Base-by-base conservation (phyloP, 1,140 invertebrate species). In the Hyles vespertilio region DNA sequence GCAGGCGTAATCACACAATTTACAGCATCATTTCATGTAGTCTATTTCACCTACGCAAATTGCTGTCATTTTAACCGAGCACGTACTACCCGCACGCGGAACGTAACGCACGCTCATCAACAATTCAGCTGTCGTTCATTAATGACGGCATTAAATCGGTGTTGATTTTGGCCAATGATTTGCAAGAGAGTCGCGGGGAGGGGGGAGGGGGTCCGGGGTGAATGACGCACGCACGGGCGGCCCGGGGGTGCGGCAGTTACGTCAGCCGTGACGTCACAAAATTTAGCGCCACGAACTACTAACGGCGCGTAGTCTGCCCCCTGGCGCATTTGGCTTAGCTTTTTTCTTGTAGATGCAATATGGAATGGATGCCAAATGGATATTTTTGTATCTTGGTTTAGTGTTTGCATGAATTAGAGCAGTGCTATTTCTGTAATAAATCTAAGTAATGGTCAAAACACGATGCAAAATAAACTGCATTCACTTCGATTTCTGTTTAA, bases 81-180 rank as follows among this genome's bases (percentile, higher is more conserved):
- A 40, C 36, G 36, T 40, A 40, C 36, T 5, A 40, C 4, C 4
- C 5, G 36, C 36, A 40, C 36, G 36, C 4, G 5, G 36, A 40
- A 40, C 36, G 0, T 2, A 40, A 40, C 36, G 36, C 36, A 40
- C 36, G 36, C 36, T 40, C 36, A 40, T 48, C 47, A 48, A 12
- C 47, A 48, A 48, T 47, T 48, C 50, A 65, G 51, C 43, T 64
- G 48, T 43, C 43, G 54, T 52, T 58, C 51, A 50, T 57, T 52
- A 59, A 60, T 50, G 55, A 44, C 32, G 12, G 51, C 32, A 56
- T 59, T 52, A 60, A 62, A 65, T 65, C 60, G 47, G 32, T 66
- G 67, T 70, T 70, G 60, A 78, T 82, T 84, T 84, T 75, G 68
- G 74, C 74, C 67, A 81, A 74, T 76, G 70, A 77, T 79, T 81